phyloP scores from a whole-genome alignment of 2,888 invertebrate species.

The Iselma pallidipennis region DNA sequence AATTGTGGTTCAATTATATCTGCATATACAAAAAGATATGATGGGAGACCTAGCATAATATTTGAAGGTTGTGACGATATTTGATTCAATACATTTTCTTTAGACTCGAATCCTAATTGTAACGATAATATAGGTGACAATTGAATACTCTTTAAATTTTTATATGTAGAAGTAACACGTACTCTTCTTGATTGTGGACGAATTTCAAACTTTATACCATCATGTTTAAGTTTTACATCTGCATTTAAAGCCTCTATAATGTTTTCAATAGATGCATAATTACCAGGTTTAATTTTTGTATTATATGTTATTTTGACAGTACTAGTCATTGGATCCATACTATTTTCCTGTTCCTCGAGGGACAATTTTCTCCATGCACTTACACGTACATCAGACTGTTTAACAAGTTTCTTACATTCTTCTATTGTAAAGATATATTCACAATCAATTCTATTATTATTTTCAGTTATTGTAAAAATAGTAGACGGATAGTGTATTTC shows the following conservation, averaged over 20 bases:
- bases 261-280: conserved; percentile 6
- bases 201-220: neutral
- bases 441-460: conserved; percentile 13
- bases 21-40: no score
- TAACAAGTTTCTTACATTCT: neutral
- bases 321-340: neutral
- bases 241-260: conserved; percentile 8
- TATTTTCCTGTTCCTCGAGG: neutral
- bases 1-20: no score
- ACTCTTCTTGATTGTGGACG: neutral
- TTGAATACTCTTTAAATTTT: no score
- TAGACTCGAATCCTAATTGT: no score
- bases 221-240: conserved; percentile 26
- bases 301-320: neutral
- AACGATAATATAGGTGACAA: no score
- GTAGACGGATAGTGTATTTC: conserved; percentile 18
- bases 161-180: no score
- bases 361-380: no score
- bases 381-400: neutral
- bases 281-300: conserved; percentile 8
- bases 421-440: neutral
- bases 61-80: no score
- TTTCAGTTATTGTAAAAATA: neutral
- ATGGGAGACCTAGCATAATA: no score
- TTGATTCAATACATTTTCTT: no score